phyloP scores from a whole-genome alignment of 2,797 vertebrate species.

The Craterocephalus amniculus region DNA sequence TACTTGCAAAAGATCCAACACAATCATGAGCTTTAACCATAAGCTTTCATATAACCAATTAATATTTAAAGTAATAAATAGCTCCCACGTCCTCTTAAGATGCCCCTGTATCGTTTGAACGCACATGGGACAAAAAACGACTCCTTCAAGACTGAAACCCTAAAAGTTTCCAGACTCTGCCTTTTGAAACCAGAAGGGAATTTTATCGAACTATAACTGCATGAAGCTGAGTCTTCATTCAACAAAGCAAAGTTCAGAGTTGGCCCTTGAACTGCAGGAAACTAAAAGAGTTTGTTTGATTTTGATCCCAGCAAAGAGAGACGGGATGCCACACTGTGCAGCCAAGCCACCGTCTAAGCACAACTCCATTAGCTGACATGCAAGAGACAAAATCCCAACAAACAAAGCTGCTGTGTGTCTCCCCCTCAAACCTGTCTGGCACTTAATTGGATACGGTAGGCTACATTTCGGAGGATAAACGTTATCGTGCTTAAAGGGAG shows the following conservation, averaged over 20 bases:
- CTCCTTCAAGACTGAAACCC: slow-evolving; percentile 6
- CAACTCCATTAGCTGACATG: slow-evolving; percentile 37
- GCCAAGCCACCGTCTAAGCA: slow-evolving; percentile 37
- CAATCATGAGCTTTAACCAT: too few relatives aligned
- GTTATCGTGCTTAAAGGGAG: background rate
- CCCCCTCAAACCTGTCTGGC: slow-evolving; percentile 29
- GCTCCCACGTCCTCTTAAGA: too few relatives aligned
- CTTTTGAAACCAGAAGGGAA: slow-evolving; percentile 22
- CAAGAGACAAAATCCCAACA: slow-evolving; percentile 16
- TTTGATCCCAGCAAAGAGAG: slow-evolving; percentile 42
- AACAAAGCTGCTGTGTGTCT: slow-evolving; percentile 19
- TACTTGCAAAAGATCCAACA: too few relatives aligned
- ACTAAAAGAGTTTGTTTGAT: background rate
- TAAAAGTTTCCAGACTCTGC: slow-evolving; percentile 7
- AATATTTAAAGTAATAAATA: too few relatives aligned
- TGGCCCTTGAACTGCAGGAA: slow-evolving; percentile 18
- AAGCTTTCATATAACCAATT: too few relatives aligned
- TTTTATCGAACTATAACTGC: slow-evolving; percentile 22
- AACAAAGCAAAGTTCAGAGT: slow-evolving; percentile 25
- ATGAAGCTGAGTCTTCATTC: background rate
- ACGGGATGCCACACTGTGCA: slow-evolving; percentile 8
- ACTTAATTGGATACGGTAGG: slow-evolving; percentile 43
- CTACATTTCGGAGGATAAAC: slow-evolving; percentile 1
- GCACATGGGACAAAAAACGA: background rate
- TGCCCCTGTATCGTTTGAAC: background rate